A percentile compares a stretch with the other conserved stretches of the same genome.
Conservation (phyloP, 2,888 invertebrate species). For the Melinaea marsaeus region DNA sequence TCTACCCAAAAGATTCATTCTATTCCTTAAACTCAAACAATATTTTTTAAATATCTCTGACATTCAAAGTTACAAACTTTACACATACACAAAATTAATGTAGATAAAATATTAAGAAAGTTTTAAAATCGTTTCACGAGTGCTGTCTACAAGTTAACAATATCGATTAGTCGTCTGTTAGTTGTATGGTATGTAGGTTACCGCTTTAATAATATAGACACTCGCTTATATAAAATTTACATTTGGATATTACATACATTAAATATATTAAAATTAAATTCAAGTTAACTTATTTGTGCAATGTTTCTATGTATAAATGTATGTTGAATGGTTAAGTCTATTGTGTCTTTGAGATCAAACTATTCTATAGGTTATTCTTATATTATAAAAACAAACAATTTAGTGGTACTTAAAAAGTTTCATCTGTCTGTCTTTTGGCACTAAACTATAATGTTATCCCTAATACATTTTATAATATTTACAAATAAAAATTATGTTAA, state of each 20-base stretch:
- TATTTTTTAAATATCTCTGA: too few species aligned
- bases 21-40: too few species aligned
- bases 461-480: too few species aligned
- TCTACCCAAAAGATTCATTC: too few species aligned
- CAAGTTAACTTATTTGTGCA: background rate
- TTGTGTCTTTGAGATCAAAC: too few species aligned
- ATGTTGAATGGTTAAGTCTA: too few species aligned
- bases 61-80: too few species aligned
- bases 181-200: conserved; percentile 32
- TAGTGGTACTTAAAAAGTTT: background rate
- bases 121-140: background rate
- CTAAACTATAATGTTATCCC: too few species aligned
- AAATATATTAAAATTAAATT: background rate
- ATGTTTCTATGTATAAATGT: too few species aligned
- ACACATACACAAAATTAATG: background rate
- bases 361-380: too few species aligned
- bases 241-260: background rate
- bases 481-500: too few species aligned
- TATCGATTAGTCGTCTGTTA: conserved; percentile 45
- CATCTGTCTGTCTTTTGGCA: background rate
- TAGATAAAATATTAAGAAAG: background rate
- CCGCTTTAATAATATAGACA: conserved; percentile 19
- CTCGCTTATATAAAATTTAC: background rate
- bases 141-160: conserved; percentile 35
- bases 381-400: background rate